Conservation (phyloP, 2,113 vertebrate genomes). For the Chaetura pelagica region DNA sequence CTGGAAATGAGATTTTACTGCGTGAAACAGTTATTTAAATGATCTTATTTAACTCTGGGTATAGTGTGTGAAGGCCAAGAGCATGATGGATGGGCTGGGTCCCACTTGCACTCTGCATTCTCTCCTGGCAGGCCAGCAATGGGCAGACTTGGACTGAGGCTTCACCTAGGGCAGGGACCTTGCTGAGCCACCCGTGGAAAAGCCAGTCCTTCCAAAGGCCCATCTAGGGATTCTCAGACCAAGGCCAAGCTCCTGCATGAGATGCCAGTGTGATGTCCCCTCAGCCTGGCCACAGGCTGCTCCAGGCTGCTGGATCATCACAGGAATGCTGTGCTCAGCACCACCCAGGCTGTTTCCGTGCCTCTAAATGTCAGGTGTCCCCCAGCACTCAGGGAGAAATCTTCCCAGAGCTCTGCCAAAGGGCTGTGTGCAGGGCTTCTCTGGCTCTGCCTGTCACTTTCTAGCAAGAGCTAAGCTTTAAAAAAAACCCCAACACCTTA, state of each 20-base stretch:
- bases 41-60: background rate
- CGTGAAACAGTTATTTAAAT: background rate
- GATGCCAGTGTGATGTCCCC: background rate
- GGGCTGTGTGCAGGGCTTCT: background rate
- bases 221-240: background rate
- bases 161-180: background rate
- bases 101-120: background rate
- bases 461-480: background rate
- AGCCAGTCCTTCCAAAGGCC: background rate
- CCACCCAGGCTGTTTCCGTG: background rate
- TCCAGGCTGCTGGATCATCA: fast-evolving
- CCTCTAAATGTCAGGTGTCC: background rate
- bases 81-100: background rate
- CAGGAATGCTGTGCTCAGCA: background rate
- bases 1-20: background rate
- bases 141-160: background rate
- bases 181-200: fast-evolving
- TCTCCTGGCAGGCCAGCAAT: background rate
- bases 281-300: fast-evolving
- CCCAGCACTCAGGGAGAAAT: background rate
- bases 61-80: background rate
- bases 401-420: background rate
- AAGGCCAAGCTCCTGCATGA: background rate
- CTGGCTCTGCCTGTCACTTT: background rate
- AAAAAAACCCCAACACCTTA: background rate